phyloP scores from a whole-genome alignment of 2,113 vertebrate species.

The Vidua macroura region DNA sequence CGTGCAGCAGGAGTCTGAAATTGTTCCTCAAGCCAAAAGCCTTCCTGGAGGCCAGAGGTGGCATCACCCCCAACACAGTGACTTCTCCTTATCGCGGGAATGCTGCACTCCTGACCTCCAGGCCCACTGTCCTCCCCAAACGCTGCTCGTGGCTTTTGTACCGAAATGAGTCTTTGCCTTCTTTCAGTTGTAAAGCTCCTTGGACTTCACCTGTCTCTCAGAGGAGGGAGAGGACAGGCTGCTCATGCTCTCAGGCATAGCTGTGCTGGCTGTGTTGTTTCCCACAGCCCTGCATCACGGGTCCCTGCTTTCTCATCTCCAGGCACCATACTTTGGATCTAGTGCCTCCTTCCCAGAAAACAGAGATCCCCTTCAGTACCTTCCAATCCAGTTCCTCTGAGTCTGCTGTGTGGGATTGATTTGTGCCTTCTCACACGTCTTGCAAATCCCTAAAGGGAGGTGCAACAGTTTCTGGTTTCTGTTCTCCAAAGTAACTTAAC shows the following conservation, averaged over 20 bases:
- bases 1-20: neutral
- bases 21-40: neutral
- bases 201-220: neutral
- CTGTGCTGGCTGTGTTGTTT: neutral
- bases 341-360: neutral
- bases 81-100: neutral
- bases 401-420: neutral
- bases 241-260: neutral
- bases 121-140: neutral
- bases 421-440: neutral
- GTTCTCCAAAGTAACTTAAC: neutral
- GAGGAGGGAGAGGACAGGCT: neutral
- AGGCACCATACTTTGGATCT: neutral
- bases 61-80: neutral
- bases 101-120: neutral
- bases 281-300: neutral
- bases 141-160: neutral
- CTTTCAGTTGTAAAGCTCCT: neutral
- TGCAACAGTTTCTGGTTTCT: neutral
- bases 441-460: neutral
- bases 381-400: neutral
- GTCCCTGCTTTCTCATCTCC: neutral
- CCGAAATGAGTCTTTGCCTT: neutral
- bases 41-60: neutral
- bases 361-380: neutral